These are phyloP conservation scores for Stenotaenia linearis DNA, from an alignment of 2,888 invertebrate genomes.

Conservation along the genomic window DNA sequence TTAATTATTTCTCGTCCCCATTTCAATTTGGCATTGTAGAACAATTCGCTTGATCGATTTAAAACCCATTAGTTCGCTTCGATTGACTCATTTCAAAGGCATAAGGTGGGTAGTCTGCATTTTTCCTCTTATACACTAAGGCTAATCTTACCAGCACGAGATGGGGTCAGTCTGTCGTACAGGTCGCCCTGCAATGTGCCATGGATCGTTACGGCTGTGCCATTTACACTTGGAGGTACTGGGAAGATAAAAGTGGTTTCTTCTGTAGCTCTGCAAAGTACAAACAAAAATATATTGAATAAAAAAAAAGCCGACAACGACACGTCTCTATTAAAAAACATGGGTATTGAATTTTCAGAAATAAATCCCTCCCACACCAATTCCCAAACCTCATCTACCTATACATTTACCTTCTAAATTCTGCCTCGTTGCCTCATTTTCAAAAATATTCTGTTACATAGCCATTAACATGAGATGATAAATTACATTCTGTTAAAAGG, in stretches of 20 bases:
- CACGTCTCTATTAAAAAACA: not conserved
- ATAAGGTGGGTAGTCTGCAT: slow-evolving; percentile 17
- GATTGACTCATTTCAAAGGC: slow-evolving; percentile 26
- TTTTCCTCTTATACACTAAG: not conserved
- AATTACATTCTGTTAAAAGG: not conserved
- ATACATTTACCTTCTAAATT: not conserved
- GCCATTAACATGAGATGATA: not conserved
- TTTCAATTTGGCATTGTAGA: slow-evolving; percentile 11
- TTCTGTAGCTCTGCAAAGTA: slow-evolving; percentile 24
- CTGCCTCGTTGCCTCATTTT: not conserved
- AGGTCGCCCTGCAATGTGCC: slow-evolving; percentile 31
- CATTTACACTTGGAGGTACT: slow-evolving; percentile 32
- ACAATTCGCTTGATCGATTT: slow-evolving; percentile 10
- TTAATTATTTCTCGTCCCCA: slow-evolving; percentile 10
- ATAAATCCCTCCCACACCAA: not conserved
- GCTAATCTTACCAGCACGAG: slow-evolving; percentile 30
- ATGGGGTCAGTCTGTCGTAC: slow-evolving; percentile 32
- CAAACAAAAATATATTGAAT: not conserved
- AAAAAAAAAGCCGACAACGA: not conserved
- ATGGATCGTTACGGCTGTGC: slow-evolving; percentile 28
- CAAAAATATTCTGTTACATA: not conserved
- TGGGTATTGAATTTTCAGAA: not conserved
- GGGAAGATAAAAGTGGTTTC: slow-evolving; percentile 34
- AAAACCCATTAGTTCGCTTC: slow-evolving; percentile 23
- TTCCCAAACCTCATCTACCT: not conserved